A percentile compares a stretch with the other conserved stretches of the same genome.
Conservation (phyloP, 2,797 vertebrate species). For the Meriones psammophilus region DNA sequence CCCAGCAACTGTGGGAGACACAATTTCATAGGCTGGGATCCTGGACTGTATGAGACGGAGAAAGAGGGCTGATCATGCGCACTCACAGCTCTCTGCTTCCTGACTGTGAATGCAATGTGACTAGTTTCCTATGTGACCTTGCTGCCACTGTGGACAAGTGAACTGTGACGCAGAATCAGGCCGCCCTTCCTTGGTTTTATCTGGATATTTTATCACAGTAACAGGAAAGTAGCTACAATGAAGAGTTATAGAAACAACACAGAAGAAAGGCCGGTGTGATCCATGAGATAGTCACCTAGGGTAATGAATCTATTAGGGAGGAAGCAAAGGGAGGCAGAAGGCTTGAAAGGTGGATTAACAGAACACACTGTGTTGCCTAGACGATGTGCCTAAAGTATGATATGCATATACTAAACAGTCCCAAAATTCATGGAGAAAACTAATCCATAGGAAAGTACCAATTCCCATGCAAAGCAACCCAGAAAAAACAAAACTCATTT, state of each 20-base stretch:
- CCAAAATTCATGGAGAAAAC: slow-evolving; percentile 37
- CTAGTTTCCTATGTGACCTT: neutral
- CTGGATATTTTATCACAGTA: neutral
- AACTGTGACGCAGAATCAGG: neutral
- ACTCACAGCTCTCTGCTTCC: neutral
- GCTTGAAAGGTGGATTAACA: slow-evolving; percentile 14
- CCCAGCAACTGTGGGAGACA: neutral
- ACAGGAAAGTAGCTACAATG: neutral
- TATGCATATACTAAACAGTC: neutral
- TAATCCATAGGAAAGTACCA: neutral
- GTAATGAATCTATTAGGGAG: neutral
- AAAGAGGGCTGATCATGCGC: neutral
- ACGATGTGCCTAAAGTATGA: neutral
- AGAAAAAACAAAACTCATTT: neutral
- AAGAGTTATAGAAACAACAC: neutral
- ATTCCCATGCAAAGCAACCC: neutral
- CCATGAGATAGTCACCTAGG: neutral
- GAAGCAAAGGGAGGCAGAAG: neutral
- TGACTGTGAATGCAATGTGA: neutral
- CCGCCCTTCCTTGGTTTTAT: neutral
- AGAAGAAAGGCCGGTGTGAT: neutral
- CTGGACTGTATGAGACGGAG: neutral
- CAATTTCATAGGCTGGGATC: neutral
- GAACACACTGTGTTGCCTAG: neutral
- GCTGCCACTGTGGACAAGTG: neutral